Evolutionary conservation across 2,888 invertebrate genomes (phyloP).

Genomic region (Anoncus sp.): DNA sequence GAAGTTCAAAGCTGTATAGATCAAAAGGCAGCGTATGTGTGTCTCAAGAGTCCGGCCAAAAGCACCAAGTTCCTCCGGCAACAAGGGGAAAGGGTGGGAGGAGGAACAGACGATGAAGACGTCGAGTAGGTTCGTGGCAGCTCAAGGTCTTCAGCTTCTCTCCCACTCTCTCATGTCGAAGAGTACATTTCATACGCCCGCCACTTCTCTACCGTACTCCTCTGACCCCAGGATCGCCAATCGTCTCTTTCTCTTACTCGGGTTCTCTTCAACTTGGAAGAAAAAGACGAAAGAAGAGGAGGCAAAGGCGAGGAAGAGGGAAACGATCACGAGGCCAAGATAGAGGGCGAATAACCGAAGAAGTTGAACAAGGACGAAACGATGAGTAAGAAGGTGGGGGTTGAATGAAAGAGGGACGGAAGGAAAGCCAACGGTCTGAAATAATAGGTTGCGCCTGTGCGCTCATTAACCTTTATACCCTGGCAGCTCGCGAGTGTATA

Average conservation of each 20-base stretch:
- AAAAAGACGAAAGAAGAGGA: conserved; percentile 61
- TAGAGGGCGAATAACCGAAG: conserved; percentile 58
- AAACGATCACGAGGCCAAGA: conserved; percentile 57
- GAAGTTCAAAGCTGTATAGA: conserved; percentile 25
- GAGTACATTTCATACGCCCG: conserved; percentile 66
- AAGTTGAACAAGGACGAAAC: conserved; percentile 41
- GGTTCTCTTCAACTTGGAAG: conserved; percentile 15
- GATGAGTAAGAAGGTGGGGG: conserved; percentile 13
- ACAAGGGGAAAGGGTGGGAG: conserved; percentile 15
- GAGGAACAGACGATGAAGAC: conserved; percentile 79
- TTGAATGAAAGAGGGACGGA: conserved; percentile 53
- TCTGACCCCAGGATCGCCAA: conserved; percentile 40
- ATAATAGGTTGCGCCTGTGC: conserved; percentile 83
- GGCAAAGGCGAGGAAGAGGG: conserved; percentile 63
- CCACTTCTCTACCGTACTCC: conserved; percentile 43
- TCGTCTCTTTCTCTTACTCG: conserved; percentile 28
- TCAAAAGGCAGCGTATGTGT: conserved; percentile 7
- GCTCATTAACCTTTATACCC: conserved; percentile 83
- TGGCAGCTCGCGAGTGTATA: conserved; percentile 76
- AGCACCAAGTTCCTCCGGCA: conserved; percentile 35
- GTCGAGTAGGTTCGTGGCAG: conserved; percentile 82
- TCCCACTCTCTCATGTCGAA: conserved; percentile 65
- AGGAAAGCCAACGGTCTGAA: conserved; percentile 77
- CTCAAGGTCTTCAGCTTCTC: conserved; percentile 83
- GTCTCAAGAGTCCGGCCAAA: conserved; percentile 30